Evolutionary conservation across 2,888 invertebrate species (phyloP), one percentile per base, ranked within the genome.

Genomic region (Carcina quercana): DNA sequence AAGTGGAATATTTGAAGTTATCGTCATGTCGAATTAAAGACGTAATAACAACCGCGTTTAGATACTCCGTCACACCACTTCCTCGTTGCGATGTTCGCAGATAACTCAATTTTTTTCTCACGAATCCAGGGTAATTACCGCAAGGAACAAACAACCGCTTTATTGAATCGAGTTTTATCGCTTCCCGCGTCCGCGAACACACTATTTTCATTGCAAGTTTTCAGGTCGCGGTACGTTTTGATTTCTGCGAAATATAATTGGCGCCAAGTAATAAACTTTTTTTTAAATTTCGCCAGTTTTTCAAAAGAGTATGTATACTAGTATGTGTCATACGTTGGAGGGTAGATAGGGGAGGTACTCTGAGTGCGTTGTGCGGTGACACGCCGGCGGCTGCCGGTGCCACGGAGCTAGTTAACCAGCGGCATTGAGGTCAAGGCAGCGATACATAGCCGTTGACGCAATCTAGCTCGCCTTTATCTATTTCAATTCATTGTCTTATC

Each of bases 371-470:
- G n/a, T n/a, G n/a, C 24, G 12, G 24, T 50, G 48, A 50, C 37
- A 41, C 48, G 45, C 40, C 44, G 40, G 39, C 29, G 30, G 20
- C 28, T 5, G 30, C 29, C 8, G 28, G 10, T 15, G 17, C n/a
- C n/a, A n/a, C n/a, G n/a, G n/a, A n/a, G n/a, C n/a, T n/a, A n/a
- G n/a, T n/a, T n/a, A n/a, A n/a, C n/a, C n/a, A n/a, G n/a, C 14
- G 25, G 48, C 68, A 76, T 67, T 59, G 67, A 55, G 79, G 78
- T 78, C 79, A 78, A 78, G 79, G 79, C 67, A 57, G 43, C 24
- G 24, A 24, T 24, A 42, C 53, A 44, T 44, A 48, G 46, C 30
- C 43, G 56, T 58, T 70, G 71, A 74, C 73, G 73, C 76, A 75
- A 76, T 55, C 59, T 47, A 52, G 47, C 45, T 34, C 56, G 50